Percentiles rank a stretch among this genome's conserved stretches.
Evolutionary conservation across 2,113 vertebrate genomes (phyloP).

Genomic region (Cyanoramphus novaezelandiae): DNA sequence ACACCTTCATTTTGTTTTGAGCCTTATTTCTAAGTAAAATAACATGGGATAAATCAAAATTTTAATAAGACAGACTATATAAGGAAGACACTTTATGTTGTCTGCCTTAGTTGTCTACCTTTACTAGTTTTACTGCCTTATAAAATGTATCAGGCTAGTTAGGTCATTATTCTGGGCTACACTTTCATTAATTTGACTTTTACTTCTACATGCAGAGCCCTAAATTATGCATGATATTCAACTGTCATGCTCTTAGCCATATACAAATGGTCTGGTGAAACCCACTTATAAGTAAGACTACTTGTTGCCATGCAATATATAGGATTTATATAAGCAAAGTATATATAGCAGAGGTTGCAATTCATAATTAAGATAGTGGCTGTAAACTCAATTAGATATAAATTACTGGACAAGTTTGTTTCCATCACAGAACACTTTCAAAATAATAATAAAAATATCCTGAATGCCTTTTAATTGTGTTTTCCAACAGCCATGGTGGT

Average conservation of each 20-base stretch:
- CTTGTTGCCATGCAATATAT: background rate
- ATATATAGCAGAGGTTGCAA: background rate
- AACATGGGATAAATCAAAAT: fast-evolving
- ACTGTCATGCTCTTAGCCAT: background rate
- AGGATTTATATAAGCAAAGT: background rate
- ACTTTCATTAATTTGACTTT: background rate
- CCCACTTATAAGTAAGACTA: background rate
- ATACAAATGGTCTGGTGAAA: background rate
- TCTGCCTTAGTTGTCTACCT: background rate
- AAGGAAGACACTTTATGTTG: background rate
- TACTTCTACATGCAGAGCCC: background rate
- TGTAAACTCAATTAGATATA: background rate
- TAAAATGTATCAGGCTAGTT: background rate
- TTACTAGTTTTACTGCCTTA: background rate
- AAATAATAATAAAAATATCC: background rate
- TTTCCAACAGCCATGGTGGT: background rate
- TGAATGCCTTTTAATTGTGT: background rate
- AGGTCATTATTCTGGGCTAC: background rate
- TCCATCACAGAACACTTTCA: background rate
- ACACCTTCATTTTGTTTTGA: background rate
- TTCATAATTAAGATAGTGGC: background rate
- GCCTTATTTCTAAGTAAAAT: background rate
- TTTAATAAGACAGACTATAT: background rate
- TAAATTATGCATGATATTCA: background rate
- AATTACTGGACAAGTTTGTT: background rate